phyloP scores from a whole-genome alignment of 1,140 invertebrate species.

The Drosophila kurseongensis region DNA sequence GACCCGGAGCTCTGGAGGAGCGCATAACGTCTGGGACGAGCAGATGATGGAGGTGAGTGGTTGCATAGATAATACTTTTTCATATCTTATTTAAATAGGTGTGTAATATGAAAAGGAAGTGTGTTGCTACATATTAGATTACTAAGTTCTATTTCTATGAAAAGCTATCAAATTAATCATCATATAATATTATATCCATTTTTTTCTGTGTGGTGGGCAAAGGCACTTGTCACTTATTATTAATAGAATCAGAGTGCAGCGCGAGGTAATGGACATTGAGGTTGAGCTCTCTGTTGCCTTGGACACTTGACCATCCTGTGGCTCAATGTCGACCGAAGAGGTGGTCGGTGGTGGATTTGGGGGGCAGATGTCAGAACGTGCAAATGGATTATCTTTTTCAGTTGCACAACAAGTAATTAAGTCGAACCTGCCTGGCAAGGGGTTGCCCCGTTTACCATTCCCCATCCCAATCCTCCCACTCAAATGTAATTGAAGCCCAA shows the following conservation, averaged over 20 bases:
- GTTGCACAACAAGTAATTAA: conserved; percentile 57
- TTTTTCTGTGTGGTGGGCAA: not conserved
- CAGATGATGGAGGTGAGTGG: conserved; percentile 85
- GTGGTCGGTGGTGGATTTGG: not conserved
- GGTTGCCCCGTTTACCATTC: too few relatives aligned
- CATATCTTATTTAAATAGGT: too few relatives aligned
- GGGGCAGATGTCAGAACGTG: conserved; percentile 6
- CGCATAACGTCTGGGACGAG: conserved; percentile 85
- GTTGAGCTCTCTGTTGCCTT: conserved; percentile 2
- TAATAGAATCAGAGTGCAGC: conserved; percentile 40
- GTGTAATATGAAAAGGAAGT: too few relatives aligned
- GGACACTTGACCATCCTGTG: conserved; percentile 13
- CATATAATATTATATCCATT: not conserved
- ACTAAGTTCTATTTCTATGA: too few relatives aligned
- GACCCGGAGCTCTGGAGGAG: conserved; percentile 79
- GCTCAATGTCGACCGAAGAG: conserved; percentile 5
- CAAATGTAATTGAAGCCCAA: conserved; percentile 22
- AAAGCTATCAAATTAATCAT: too few relatives aligned
- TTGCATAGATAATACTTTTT: too few relatives aligned
- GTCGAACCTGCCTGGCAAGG: too few relatives aligned
- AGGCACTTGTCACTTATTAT: conserved; percentile 45
- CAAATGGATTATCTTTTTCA: conserved; percentile 30
- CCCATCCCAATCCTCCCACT: not conserved
- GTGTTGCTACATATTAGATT: too few relatives aligned
- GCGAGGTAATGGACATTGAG: conserved; percentile 20